Base-by-base conservation (phyloP, 1,140 invertebrate species). In the Lepidotrigona ventralis region DNA sequence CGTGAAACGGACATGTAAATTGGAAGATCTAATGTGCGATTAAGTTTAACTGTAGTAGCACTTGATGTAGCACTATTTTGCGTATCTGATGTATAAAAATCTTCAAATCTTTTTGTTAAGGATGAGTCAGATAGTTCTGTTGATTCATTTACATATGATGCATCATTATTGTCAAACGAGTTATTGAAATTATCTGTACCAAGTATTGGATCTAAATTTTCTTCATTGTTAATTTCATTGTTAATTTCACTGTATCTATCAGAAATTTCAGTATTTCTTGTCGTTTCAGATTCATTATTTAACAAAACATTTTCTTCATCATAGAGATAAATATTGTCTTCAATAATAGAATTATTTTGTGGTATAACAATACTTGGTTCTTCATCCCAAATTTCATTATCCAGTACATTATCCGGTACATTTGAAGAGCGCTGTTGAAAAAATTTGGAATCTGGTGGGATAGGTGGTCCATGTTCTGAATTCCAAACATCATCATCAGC, bases 361-460 rank as follows among this genome's bases (percentile, higher is more conserved):
- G 88, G 75, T 11, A 84, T 81, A 15, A 86, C 29, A 58, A 91
- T 83, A 14, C 83, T 85, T 3, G 66, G 54, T 53, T 89, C 81
- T n/a, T 89, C 68, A 17, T 91, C 82, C 91, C 92, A 93, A 64
- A 87, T 77, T 51, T 91, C 86, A 29, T 79, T 69, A n/a, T 71
- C n/a, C 33, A 58, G 60, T 23, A 46, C 86, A 29, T 79, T 69
- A n/a, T 71, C n/a, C 33, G 54, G 60, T 23, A 46, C 46, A 17
- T 86, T 53, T 12, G 79, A 71, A 58, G 17, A 46, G 0, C 69
- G 19, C 15, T 64, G 29, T 53, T 60, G n/a, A 1, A 26, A 39
- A 15, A 39, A 17, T 68, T 23, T 51, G n/a, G 29, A 72, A 53
- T 80, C 11, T 39, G 33, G 33, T 33, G 33, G 33, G 33, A 15